phyloP scores from a whole-genome alignment of 2,797 vertebrate species.

The Sphenopsis melanotis region DNA sequence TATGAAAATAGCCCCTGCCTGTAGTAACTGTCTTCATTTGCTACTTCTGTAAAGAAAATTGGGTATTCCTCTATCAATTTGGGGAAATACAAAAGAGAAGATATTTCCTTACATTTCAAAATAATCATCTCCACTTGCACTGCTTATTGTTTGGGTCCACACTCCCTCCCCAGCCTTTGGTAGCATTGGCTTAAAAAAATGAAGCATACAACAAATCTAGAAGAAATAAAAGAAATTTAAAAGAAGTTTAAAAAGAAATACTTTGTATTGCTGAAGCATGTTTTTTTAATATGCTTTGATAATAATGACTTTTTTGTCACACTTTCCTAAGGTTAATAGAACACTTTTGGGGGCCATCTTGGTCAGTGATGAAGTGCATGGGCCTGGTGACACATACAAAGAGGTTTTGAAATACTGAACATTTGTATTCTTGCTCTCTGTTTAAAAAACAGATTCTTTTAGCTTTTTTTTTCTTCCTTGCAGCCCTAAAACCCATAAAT shows the following conservation, averaged over 20 bases:
- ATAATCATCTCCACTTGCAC: not conserved
- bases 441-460: not conserved
- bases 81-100: slow-evolving; percentile 24
- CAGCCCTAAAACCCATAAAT: not conserved
- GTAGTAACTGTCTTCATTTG: slow-evolving; percentile 27
- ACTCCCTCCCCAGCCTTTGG: not conserved
- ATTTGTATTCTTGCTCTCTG: not conserved
- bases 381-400: not conserved
- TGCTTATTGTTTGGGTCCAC: not conserved
- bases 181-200: not conserved
- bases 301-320: not conserved
- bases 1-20: slow-evolving; percentile 60
- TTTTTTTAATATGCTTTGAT: not conserved
- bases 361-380: not conserved
- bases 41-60: slow-evolving; percentile 51
- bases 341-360: not conserved
- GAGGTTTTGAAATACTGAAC: not conserved
- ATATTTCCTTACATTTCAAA: not conserved
- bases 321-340: not conserved
- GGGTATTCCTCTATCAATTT: slow-evolving; percentile 33
- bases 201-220: not conserved
- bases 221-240: not conserved
- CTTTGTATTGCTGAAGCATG: not conserved
- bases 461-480: not conserved
- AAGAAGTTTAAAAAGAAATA: not conserved